A percentile compares a stretch with the other conserved stretches of the same genome.
These are phyloP conservation scores for Pygoscelis adeliae DNA, from an alignment of 2,113 vertebrate species.

Conservation along the genomic window DNA sequence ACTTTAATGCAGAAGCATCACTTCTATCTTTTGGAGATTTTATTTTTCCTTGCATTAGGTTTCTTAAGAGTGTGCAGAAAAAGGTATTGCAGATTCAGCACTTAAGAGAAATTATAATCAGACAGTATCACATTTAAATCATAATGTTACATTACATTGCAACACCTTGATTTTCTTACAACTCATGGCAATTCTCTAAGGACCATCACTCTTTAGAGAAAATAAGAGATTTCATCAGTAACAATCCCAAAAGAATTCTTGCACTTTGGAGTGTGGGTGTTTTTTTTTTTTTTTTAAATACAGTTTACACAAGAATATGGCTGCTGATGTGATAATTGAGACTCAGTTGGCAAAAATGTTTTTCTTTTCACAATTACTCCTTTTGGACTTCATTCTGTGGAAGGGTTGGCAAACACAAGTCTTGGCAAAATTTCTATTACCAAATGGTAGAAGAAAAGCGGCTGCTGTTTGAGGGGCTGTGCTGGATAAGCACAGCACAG, in stretches of 20 bases:
- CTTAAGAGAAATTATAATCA: slow-evolving; percentile 59
- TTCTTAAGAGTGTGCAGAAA: slow-evolving; percentile 36
- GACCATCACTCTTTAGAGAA: slow-evolving; percentile 35
- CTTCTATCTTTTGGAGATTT: neutral
- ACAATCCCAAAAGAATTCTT: slow-evolving; percentile 39
- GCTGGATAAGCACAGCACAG: neutral
- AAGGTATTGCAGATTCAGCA: slow-evolving; percentile 35
- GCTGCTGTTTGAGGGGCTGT: neutral
- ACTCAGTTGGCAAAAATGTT: slow-evolving; percentile 48
- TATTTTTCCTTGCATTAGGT: neutral
- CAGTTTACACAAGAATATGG: slow-evolving; percentile 51
- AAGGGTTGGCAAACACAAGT: neutral
- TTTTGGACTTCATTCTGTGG: neutral
- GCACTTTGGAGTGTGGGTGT: neutral
- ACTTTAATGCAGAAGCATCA: slow-evolving; percentile 50
- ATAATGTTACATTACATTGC: slow-evolving; percentile 8
- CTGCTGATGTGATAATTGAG: slow-evolving; percentile 57
- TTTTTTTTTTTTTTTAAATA: neutral
- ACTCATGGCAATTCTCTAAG: slow-evolving; percentile 22
- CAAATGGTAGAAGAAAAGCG: neutral
- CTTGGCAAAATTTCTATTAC: neutral
- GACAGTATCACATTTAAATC: slow-evolving; percentile 52
- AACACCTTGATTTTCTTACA: slow-evolving; percentile 51
- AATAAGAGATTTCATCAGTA: slow-evolving; percentile 33
- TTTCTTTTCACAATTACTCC: slow-evolving; percentile 16